Conservation (phyloP, 2,888 invertebrate genomes). For the Limenitis camilla region DNA sequence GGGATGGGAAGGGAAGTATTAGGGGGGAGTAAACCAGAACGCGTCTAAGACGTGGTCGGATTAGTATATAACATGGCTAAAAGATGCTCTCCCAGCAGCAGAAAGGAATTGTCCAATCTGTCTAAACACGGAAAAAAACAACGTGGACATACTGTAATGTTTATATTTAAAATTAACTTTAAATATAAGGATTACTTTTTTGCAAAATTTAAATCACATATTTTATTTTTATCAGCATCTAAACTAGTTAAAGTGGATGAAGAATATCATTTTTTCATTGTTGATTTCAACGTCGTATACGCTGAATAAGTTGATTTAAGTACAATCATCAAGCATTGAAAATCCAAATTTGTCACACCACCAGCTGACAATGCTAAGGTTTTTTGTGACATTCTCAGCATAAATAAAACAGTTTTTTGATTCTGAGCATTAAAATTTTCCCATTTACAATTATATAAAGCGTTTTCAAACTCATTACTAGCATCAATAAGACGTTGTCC, state of each 20-base stretch:
- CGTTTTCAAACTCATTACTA: constrained; percentile 34
- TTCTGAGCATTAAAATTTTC: constrained; percentile 44
- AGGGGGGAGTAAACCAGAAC: too few species aligned
- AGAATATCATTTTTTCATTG: not conserved
- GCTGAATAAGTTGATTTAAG: constrained; percentile 44
- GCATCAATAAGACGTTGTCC: constrained; percentile 40
- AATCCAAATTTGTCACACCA: constrained; percentile 40
- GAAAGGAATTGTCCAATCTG: too few species aligned
- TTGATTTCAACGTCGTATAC: constrained; percentile 44
- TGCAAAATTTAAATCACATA: too few species aligned
- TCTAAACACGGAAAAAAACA: too few species aligned
- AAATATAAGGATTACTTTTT: too few species aligned
- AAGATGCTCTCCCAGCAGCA: too few species aligned
- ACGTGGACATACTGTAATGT: too few species aligned
- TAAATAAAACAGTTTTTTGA: constrained; percentile 40
- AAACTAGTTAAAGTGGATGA: not conserved
- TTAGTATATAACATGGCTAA: too few species aligned
- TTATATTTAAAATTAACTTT: too few species aligned
- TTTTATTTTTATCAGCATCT: too few species aligned
- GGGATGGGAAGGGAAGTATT: too few species aligned
- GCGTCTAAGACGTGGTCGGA: too few species aligned
- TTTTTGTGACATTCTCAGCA: constrained; percentile 46
- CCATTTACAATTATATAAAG: constrained; percentile 49
- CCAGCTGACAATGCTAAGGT: constrained; percentile 46
- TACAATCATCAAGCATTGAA: constrained; percentile 40